A percentile compares a stretch with the other conserved stretches of the same genome.
phyloP scores from a whole-genome alignment of 1,140 invertebrate species.

The Ceratosolen solmsi region DNA sequence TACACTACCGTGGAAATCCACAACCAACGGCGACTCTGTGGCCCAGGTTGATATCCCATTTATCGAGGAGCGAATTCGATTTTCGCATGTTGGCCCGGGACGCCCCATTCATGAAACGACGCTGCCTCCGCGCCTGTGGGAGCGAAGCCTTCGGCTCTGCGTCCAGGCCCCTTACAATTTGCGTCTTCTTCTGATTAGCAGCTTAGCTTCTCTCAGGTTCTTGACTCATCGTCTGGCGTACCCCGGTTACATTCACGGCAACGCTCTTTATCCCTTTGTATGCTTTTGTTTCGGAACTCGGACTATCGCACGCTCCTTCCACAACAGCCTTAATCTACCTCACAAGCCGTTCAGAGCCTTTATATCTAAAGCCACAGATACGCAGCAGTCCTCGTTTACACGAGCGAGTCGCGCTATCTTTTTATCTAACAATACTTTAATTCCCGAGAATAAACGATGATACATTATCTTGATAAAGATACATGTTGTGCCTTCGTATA shows the following conservation, averaged over 20 bases:
- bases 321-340: not conserved
- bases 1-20: not conserved
- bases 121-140: too few relatives aligned
- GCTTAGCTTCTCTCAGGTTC: not conserved
- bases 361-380: not conserved
- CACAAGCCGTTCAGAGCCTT: not conserved
- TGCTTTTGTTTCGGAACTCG: slow-evolving; percentile 5
- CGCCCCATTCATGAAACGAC: too few relatives aligned
- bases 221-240: not conserved
- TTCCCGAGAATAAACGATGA: not conserved
- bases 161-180: too few relatives aligned
- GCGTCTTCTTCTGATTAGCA: not conserved
- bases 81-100: too few relatives aligned
- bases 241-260: not conserved
- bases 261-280: slow-evolving; percentile 6
- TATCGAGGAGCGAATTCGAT: too few relatives aligned
- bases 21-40: too few relatives aligned
- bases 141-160: too few relatives aligned
- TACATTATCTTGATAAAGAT: not conserved
- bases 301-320: not conserved
- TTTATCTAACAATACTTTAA: not conserved
- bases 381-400: not conserved
- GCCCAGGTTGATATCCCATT: too few relatives aligned
- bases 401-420: not conserved
- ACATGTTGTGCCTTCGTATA: too few relatives aligned